phyloP scores from a whole-genome alignment of 1,140 invertebrate genomes.

The Halesus radiatus region DNA sequence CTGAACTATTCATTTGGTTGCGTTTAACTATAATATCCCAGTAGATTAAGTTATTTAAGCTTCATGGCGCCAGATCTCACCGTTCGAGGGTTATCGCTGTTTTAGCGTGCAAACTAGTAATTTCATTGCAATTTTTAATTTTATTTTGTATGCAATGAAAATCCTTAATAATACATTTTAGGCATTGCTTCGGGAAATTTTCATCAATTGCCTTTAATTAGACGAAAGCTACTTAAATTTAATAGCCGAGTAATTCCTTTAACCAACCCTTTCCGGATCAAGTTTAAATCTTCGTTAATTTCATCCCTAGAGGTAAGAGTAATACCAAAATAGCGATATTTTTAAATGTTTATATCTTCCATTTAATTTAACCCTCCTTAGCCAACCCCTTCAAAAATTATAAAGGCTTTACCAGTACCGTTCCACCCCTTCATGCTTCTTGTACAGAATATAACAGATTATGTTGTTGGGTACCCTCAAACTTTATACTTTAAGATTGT shows the following conservation, averaged over 20 bases:
- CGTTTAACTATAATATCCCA: too few relatives aligned
- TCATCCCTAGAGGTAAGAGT: background rate
- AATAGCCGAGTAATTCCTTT: background rate
- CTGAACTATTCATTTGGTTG: too few relatives aligned
- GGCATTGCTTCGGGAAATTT: background rate
- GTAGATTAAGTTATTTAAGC: too few relatives aligned
- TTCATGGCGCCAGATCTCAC: too few relatives aligned
- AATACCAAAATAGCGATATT: background rate
- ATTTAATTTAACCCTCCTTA: background rate
- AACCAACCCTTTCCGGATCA: background rate
- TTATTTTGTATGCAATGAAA: too few relatives aligned
- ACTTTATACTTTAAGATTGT: too few relatives aligned
- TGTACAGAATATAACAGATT: background rate
- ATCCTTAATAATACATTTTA: too few relatives aligned
- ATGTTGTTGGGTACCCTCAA: too few relatives aligned
- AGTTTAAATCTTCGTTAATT: background rate
- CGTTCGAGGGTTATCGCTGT: too few relatives aligned
- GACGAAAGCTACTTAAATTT: background rate
- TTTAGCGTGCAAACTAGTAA: too few relatives aligned
- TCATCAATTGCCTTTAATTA: background rate
- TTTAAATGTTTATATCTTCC: slow-evolving; percentile 5
- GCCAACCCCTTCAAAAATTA: slow-evolving; percentile 2
- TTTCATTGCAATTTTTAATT: too few relatives aligned
- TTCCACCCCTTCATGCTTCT: background rate
- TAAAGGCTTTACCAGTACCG: too few relatives aligned